phyloP scores from a whole-genome alignment of 2,797 vertebrate species.

The Falco biarmicus region DNA sequence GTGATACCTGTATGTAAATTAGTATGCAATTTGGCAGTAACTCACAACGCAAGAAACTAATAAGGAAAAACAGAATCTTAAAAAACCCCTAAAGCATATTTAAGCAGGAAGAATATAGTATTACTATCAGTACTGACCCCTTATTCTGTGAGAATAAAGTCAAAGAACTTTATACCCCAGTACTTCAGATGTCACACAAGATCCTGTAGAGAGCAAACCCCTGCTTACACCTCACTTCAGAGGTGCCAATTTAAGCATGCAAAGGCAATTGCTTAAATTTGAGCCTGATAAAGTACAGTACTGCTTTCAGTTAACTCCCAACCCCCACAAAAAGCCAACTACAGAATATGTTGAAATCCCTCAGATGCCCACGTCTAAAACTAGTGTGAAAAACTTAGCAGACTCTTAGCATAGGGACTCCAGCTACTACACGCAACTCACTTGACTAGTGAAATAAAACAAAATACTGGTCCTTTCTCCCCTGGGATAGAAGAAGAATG shows the following conservation, averaged over 20 bases:
- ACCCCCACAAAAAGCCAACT: neutral
- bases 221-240: neutral
- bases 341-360: neutral
- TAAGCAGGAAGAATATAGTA: neutral
- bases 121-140: neutral
- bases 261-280: neutral
- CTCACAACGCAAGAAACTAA: neutral
- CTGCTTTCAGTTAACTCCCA: neutral
- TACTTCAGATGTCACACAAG: neutral
- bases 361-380: neutral
- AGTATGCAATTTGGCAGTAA: neutral
- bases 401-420: neutral
- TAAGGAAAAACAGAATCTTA: neutral
- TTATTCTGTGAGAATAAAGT: neutral
- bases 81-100: rapidly evolving
- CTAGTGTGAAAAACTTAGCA: neutral
- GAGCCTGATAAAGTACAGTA: neutral
- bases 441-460: neutral
- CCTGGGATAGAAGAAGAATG: neutral
- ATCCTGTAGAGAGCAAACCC: neutral
- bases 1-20: neutral
- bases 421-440: neutral
- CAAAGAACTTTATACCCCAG: neutral
- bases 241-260: neutral
- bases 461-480: neutral